Percentiles rank a stretch among this genome's conserved stretches.
These are phyloP conservation scores for Vidua macroura DNA, from an alignment of 2,113 vertebrate genomes.

Conservation along the genomic window DNA sequence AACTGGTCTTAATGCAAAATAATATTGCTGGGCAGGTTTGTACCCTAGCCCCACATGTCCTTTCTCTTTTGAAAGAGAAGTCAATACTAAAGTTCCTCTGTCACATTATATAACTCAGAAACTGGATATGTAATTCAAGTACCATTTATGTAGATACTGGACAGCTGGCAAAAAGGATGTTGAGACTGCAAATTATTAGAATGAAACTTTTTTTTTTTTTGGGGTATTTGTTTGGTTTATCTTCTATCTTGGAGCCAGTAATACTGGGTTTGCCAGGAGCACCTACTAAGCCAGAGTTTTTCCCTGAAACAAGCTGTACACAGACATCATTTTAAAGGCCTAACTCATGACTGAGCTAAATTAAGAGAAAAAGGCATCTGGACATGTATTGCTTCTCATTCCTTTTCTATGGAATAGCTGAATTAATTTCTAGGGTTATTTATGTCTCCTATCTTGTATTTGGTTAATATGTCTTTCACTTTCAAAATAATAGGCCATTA, in stretches of 20 bases:
- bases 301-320: slow-evolving; percentile 63
- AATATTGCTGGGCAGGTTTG: neutral
- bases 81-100: neutral
- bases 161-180: neutral
- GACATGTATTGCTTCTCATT: neutral
- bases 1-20: neutral
- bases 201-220: neutral
- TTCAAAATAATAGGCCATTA: neutral
- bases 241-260: slow-evolving; percentile 48
- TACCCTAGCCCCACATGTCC: neutral
- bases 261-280: slow-evolving; percentile 48
- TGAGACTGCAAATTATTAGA: neutral
- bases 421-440: neutral
- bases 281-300: slow-evolving; percentile 59
- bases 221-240: neutral
- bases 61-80: neutral
- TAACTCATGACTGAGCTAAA: neutral
- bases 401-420: neutral
- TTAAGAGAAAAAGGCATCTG: neutral
- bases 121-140: neutral
- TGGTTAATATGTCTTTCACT: neutral
- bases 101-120: neutral
- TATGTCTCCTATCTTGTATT: neutral
- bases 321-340: neutral
- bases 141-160: neutral